Evolutionary conservation across 2,797 vertebrate genomes (phyloP), one percentile per base, ranked within the genome.

Genomic region (Gymnoscopelus microlampas): DNA sequence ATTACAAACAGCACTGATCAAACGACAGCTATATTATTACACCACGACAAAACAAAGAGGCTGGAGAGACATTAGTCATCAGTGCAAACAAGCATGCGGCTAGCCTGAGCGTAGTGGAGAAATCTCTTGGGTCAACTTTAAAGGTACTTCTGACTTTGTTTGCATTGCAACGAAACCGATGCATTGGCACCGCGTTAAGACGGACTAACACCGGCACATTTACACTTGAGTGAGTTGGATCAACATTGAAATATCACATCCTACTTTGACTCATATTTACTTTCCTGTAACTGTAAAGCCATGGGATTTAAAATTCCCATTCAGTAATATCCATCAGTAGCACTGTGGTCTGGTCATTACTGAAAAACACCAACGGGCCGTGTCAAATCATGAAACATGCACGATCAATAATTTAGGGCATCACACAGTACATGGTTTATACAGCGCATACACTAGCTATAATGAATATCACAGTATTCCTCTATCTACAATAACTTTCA

Each of bases 1-100:
- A 81, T 85, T 81, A 73, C 14, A 51, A 53, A 74, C 66, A 83
- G 75, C 54, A 8, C 26, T 63, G n/a, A 65, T 71, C 80, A 86
- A 87, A 90, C 75, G 85, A 71, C 68, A 71, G 65, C 78, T 64
- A 69, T 74, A 76, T 84, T 82, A 82, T 58, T 63, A 73, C 68
- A 82, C 71, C 82, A 73, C 72, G 50, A 19, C 39, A 23, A 61
- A 61, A 61, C 59, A 61, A 7, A 61, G 60, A 7, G 63, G 72
- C 76, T 82, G 80, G 53, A 23, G 19, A 48, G 23, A 65, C 84
- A 85, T 86, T 81, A 84, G 68, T 26, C 3, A 53, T 3, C 3
- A 47, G 53, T 51, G 54, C 39, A 68, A 73, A 80, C 64, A 68
- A 39, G 29, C 53, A 59, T 26, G 29, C 60, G 66, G 73, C 79